phyloP scores from a whole-genome alignment of 2,113 vertebrate species.

The Cnemophilus loriae region DNA sequence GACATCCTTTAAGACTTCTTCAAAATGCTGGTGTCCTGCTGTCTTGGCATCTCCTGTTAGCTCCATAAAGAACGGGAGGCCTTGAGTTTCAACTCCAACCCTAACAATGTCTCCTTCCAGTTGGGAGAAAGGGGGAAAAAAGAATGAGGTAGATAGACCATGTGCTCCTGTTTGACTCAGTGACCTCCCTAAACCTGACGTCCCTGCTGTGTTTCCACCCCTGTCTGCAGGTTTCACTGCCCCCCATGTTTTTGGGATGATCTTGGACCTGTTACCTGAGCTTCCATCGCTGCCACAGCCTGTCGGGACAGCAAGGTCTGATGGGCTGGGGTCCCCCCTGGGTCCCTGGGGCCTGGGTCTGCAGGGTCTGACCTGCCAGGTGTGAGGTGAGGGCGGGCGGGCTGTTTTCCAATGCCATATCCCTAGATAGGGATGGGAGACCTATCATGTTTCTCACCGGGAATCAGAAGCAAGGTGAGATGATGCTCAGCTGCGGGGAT shows the following conservation, averaged over 20 bases:
- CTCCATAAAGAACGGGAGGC: neutral
- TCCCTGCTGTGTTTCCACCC: neutral
- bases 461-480: neutral
- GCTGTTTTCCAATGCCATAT: neutral
- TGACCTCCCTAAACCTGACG: too few species aligned
- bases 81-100: neutral
- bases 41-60: neutral
- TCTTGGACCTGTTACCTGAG: neutral
- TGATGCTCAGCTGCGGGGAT: neutral
- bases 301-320: fast-evolving
- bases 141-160: neutral
- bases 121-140: neutral
- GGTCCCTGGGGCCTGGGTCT: neutral
- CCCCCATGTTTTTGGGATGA: neutral
- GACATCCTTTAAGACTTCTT: neutral
- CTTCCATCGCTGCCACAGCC: fast-evolving
- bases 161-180: neutral
- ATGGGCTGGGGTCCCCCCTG: too few species aligned
- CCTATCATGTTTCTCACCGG: fast-evolving
- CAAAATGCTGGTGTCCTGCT: neutral
- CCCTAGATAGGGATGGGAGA: neutral
- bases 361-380: neutral
- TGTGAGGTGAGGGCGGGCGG: fast-evolving
- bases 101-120: neutral
- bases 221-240: neutral